Base-by-base conservation (phyloP, 2,888 invertebrate species). In the Andrena haemorrhoa region DNA sequence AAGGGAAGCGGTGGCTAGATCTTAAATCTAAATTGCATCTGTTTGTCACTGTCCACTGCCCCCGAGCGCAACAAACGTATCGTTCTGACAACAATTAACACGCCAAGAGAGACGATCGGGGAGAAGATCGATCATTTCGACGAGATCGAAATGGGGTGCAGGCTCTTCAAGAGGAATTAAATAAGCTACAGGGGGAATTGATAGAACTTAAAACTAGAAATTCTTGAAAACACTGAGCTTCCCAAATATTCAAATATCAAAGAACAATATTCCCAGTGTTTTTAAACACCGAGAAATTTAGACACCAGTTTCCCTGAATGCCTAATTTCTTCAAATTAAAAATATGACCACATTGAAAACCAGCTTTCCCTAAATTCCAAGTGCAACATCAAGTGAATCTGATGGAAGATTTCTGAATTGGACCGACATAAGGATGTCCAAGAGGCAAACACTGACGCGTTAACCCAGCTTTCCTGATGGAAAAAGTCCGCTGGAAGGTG, bases 21-120 rank as follows among this genome's bases (percentile, higher is more conserved):
- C 93, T 92, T 92, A 91, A 92, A 93, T 93, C 93, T 93, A 92
- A 93, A 93, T 93, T 93, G 89, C 92, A 86, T 87, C 90, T 89
- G 92, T 92, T 91, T 92, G 91, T 93, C 92, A 92, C 89, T 81
- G 86, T 88, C 88, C 82, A 64, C 80, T 65, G 70, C 63, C 60
- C 76, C 75, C 63, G 41, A 41, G 73, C 79, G 64, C 64, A 63
- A 83, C 79, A 78, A 84, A 84, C 78, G 83, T 88, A 82, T 85
- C 86, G 64, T 77, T 76, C 58, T 70, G 65, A 73, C 79, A 74
- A 82, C 74, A 63, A 87, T 86, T 88, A 78, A 84, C 47, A 47
- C 81, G 35, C 35, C 35, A 10, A 23, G 7, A 31, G 4, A 29
- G 10, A 60, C 70, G 73, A 72, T 75, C 60, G 49, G 70, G 20